phyloP scores from a whole-genome alignment of 2,888 invertebrate genomes.

The Drosophila greeni region DNA sequence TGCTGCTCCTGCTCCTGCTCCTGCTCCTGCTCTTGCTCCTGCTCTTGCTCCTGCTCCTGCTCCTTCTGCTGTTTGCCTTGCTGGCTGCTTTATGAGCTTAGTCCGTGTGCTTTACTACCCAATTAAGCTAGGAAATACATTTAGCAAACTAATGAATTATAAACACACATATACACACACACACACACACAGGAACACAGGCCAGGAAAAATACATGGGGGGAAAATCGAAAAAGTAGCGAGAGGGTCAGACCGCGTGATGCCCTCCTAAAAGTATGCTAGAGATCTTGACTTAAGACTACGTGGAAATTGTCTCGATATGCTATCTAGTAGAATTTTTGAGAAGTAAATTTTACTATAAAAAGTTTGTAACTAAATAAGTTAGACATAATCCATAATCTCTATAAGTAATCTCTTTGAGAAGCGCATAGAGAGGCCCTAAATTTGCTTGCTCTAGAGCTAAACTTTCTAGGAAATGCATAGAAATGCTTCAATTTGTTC shows the following conservation, averaged over 20 bases:
- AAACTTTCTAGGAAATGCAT: too few relatives aligned
- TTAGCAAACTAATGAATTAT: conserved; percentile 66
- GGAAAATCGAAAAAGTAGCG: background rate
- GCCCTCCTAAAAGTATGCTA: background rate
- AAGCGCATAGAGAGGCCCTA: too few relatives aligned
- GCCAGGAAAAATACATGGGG: conserved; percentile 2
- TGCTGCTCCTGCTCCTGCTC: conserved; percentile 8
- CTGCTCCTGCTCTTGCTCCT: conserved; percentile 27
- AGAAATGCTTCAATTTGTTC: too few relatives aligned
- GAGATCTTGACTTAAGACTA: background rate
- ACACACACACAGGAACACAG: conserved; percentile 9
- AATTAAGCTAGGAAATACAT: conserved; percentile 65
- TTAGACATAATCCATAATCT: background rate
- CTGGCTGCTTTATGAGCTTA: conserved; percentile 45
- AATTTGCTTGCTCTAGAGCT: too few relatives aligned
- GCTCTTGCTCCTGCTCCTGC: conserved; percentile 10
- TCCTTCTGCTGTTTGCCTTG: conserved; percentile 35
- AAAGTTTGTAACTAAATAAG: background rate
- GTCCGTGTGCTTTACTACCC: conserved; percentile 50
- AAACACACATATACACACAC: conserved; percentile 47
- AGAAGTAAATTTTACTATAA: too few relatives aligned
- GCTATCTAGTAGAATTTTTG: too few relatives aligned
- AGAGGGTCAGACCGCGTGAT: background rate
- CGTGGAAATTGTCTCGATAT: too few relatives aligned
- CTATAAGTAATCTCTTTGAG: too few relatives aligned